phyloP scores from a whole-genome alignment of 1,140 invertebrate genomes.

The Leguminivora glycinivorella region DNA sequence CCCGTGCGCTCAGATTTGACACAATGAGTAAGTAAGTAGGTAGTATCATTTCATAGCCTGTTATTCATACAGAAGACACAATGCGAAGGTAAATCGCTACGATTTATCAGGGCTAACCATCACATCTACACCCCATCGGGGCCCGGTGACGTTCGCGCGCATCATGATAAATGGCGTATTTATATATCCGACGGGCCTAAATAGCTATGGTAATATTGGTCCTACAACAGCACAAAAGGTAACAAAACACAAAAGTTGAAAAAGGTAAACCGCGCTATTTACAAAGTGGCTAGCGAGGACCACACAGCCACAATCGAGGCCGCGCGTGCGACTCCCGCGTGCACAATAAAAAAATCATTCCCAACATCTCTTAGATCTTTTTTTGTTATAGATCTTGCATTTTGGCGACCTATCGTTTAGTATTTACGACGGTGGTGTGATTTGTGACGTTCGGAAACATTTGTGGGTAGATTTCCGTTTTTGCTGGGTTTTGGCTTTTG shows the following conservation, averaged over 20 bases:
- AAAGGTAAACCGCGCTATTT: constrained; percentile 79
- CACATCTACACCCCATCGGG: constrained; percentile 70
- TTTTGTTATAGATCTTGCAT: constrained; percentile 77
- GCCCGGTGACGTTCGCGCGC: constrained; percentile 61
- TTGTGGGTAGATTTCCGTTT: constrained; percentile 64
- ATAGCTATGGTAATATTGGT: constrained; percentile 79
- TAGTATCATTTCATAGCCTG: constrained; percentile 22
- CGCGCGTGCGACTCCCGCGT: constrained; percentile 75
- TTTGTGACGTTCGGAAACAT: constrained; percentile 78
- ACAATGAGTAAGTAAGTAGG: constrained; percentile 27
- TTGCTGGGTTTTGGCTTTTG: constrained; percentile 36
- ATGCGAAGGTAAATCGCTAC: constrained; percentile 66
- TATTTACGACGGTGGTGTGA: constrained; percentile 62
- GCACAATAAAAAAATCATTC: constrained; percentile 70
- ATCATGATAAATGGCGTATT: constrained; percentile 79
- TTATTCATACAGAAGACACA: constrained; percentile 50
- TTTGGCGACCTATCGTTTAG: constrained; percentile 50
- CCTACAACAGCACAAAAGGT: constrained; percentile 79
- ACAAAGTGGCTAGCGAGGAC: constrained; percentile 78
- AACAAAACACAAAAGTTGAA: constrained; percentile 80
- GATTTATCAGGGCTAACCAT: constrained; percentile 66
- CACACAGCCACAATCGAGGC: constrained; percentile 78
- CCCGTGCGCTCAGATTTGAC: constrained; percentile 17
- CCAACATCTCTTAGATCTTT: constrained; percentile 68
- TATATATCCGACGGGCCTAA: constrained; percentile 78